A percentile compares a stretch with the other conserved stretches of the same genome.
phyloP scores from a whole-genome alignment of 1,140 invertebrate species.

The Brachystomella parvula region DNA sequence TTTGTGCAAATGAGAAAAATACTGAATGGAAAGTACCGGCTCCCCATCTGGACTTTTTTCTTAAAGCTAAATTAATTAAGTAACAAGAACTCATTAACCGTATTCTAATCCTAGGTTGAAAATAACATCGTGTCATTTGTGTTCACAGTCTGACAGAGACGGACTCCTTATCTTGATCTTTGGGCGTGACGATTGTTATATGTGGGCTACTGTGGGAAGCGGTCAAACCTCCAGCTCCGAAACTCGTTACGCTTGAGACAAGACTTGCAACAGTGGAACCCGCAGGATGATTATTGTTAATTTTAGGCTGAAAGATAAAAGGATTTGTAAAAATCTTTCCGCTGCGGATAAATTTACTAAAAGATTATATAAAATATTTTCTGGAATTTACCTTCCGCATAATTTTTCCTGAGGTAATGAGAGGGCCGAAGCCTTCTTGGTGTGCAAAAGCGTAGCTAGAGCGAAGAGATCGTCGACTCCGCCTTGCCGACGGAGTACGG shows the following conservation, averaged over 20 bases:
- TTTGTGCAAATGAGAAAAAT: neutral
- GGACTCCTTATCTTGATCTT: constrained; percentile 30
- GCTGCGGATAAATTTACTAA: neutral
- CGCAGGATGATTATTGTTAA: constrained; percentile 36
- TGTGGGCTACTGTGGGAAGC: constrained; percentile 27
- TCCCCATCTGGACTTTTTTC: neutral
- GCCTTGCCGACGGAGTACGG: constrained; percentile 73
- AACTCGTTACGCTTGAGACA: constrained; percentile 36
- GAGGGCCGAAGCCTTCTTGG: constrained; percentile 89
- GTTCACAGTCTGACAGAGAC: constrained; percentile 31
- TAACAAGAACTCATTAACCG: neutral
- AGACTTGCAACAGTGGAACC: constrained; percentile 37
- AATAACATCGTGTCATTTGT: too few relatives aligned
- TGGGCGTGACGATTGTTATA: constrained; percentile 37
- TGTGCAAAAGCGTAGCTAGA: constrained; percentile 99
- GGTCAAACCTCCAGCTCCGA: constrained; percentile 21
- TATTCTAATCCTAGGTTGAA: neutral
- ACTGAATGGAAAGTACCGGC: neutral
- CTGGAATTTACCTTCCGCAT: constrained; percentile 28
- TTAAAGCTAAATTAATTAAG: neutral
- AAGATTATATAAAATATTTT: constrained; percentile 1
- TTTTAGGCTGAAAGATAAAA: constrained; percentile 28
- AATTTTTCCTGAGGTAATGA: constrained; percentile 96
- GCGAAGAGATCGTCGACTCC: constrained; percentile 77
- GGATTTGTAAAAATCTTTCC: neutral